A percentile compares a stretch with the other conserved stretches of the same genome.
Conservation (phyloP, 2,888 invertebrate genomes). For the Drosophila demipolita region DNA sequence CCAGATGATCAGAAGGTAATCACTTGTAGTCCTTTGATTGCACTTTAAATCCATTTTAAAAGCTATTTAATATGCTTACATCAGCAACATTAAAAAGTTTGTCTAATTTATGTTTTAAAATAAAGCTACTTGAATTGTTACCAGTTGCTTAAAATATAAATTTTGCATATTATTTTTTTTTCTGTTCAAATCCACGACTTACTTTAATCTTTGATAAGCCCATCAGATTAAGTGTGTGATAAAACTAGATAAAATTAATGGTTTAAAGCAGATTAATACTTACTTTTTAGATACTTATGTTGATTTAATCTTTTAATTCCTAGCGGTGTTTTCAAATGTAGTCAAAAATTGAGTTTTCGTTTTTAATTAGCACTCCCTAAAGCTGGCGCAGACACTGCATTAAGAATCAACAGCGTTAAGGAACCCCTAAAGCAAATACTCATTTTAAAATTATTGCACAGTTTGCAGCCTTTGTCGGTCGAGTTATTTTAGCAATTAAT, state of each 20-base stretch:
- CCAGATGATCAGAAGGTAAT: constrained; percentile 26
- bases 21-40: constrained; percentile 9
- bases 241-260: not conserved
- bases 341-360: constrained; percentile 1
- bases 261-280: constrained; percentile 17
- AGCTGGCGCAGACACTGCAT: constrained; percentile 5
- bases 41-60: not conserved
- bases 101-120: not conserved
- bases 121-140: not conserved
- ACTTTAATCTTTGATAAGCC: not conserved
- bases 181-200: too few relatives aligned
- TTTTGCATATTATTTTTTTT: not conserved
- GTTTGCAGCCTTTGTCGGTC: constrained; percentile 26
- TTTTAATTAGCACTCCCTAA: constrained; percentile 1
- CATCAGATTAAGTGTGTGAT: not conserved
- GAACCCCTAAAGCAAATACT: not conserved
- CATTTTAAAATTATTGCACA: constrained; percentile 18
- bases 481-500: constrained; percentile 46
- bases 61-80: not conserved
- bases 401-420: constrained; percentile 2
- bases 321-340: constrained; percentile 2
- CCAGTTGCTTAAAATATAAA: not conserved
- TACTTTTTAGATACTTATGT: constrained; percentile 26
- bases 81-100: not conserved
- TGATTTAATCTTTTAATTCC: constrained; percentile 18